A percentile compares a stretch with the other conserved stretches of the same genome.
Evolutionary conservation across 2,113 vertebrate species (phyloP).

Genomic region (Onychostruthus taczanowskii): DNA sequence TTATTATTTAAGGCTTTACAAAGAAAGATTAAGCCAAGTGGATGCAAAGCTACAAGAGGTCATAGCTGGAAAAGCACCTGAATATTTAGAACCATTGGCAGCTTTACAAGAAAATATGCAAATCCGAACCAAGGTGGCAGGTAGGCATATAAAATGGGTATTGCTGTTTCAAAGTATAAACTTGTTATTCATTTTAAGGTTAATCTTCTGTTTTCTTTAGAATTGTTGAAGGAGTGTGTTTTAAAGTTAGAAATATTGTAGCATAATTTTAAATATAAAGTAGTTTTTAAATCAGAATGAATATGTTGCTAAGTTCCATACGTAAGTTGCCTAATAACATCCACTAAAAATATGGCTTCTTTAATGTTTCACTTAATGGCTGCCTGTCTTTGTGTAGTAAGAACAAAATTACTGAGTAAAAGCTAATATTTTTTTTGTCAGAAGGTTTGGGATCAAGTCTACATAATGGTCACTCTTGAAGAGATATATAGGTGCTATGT

Average conservation of each 20-base stretch:
- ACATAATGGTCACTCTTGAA: background rate
- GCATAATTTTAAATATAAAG: background rate
- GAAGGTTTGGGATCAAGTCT: background rate
- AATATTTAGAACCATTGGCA: conserved; percentile 96
- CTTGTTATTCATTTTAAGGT: background rate
- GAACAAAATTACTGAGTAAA: background rate
- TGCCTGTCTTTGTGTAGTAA: background rate
- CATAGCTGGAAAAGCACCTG: conserved; percentile 93
- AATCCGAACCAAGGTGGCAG: conserved; percentile 97
- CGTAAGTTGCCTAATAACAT: background rate
- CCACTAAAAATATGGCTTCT: rapidly evolving
- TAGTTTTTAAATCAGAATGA: background rate
- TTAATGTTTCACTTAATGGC: background rate
- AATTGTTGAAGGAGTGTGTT: background rate
- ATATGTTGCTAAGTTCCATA: background rate
- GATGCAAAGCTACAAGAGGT: conserved; percentile 98
- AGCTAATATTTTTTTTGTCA: background rate
- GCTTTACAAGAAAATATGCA: conserved; percentile 99
- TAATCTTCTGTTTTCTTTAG: background rate
- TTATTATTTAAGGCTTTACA: conserved; percentile 86
- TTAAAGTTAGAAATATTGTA: background rate
- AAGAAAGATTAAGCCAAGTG: conserved; percentile 95
- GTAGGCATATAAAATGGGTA: conserved; percentile 72
- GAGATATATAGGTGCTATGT: background rate
- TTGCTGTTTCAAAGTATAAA: conserved; percentile 16